These are phyloP conservation scores for Vanessa cardui DNA, from an alignment of 2,888 invertebrate species.

Conservation along the genomic window DNA sequence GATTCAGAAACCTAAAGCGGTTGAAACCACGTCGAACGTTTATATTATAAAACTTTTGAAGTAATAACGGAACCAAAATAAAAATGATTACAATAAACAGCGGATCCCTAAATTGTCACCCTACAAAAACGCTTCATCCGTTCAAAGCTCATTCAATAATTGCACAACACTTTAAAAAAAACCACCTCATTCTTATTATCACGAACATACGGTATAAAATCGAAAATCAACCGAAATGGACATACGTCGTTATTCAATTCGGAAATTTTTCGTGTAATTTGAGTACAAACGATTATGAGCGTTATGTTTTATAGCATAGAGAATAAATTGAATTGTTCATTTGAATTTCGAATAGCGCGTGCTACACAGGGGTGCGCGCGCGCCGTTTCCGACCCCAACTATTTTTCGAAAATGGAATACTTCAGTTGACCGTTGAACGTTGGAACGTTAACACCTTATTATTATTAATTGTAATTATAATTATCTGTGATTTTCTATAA, in stretches of 20 bases:
- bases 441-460: constrained; percentile 49
- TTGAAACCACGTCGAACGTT: too few species aligned
- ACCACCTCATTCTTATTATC: not conserved
- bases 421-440: constrained; percentile 69
- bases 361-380: constrained; percentile 74
- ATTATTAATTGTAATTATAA: not conserved
- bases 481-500: too few species aligned
- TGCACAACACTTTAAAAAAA: constrained; percentile 50
- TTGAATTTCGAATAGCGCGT: constrained; percentile 61
- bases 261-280: not conserved
- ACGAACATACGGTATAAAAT: not conserved
- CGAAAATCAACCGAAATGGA: not conserved
- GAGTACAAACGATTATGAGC: constrained; percentile 32
- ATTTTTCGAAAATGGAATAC: constrained; percentile 60
- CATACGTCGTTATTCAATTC: not conserved
- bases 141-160: constrained; percentile 59
- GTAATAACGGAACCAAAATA: not conserved
- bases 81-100: constrained; percentile 18
- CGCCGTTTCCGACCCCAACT: constrained; percentile 68
- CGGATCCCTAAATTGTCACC: constrained; percentile 43
- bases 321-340: constrained; percentile 30
- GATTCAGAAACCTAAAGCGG: too few species aligned
- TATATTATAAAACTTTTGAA: not conserved
- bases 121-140: constrained; percentile 41
- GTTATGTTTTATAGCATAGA: accelerated